These are phyloP conservation scores for Lampris incognitus DNA, from an alignment of 2,113 vertebrate species.

Conservation along the genomic window DNA sequence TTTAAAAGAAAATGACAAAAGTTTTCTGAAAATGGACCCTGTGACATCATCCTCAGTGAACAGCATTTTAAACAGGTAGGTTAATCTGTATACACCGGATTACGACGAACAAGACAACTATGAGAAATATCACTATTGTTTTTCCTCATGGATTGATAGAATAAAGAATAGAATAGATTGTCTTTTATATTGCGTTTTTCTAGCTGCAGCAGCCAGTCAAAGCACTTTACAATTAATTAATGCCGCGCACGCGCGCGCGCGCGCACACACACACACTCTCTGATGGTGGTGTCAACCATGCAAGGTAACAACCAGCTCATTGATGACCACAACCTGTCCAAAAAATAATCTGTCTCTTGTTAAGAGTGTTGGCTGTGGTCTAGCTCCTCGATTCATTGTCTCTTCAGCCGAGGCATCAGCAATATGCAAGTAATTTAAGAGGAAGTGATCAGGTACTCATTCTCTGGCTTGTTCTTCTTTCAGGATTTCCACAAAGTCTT, in stretches of 20 bases:
- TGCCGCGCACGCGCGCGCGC: no score
- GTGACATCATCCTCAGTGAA: background rate
- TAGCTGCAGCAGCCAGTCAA: no score
- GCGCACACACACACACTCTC: no score
- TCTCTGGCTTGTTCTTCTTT: no score
- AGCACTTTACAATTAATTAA: no score
- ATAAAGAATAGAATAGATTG: no score
- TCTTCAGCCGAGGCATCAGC: conserved; percentile 31
- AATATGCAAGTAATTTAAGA: conserved; percentile 46
- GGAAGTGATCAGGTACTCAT: background rate
- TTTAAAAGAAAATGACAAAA: no score
- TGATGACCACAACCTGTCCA: background rate
- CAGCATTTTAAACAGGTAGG: background rate
- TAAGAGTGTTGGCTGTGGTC: conserved; percentile 9
- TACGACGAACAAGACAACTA: background rate
- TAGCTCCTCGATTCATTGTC: conserved; percentile 12
- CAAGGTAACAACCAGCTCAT: no score
- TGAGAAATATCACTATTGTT: background rate
- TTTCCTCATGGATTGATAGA: background rate
- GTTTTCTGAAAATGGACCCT: no score
- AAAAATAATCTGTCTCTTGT: background rate
- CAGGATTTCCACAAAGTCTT: no score
- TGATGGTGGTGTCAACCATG: no score
- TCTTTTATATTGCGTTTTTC: no score
- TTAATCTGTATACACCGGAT: conserved; percentile 4